phyloP scores from a whole-genome alignment of 2,797 vertebrate species.

The Hoplostethus atlanticus region DNA sequence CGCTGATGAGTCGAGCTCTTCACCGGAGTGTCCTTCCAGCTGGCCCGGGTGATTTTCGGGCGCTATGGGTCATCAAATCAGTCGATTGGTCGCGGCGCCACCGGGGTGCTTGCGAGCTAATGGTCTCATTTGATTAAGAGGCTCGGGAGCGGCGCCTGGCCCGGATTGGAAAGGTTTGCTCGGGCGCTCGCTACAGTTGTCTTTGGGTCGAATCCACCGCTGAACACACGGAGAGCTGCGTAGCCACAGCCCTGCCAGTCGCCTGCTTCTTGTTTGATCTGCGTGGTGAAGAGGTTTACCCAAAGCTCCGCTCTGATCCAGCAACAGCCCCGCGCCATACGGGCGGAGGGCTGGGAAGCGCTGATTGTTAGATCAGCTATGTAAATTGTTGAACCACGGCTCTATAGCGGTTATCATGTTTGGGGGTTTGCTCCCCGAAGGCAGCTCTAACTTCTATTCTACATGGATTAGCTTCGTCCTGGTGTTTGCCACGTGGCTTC shows the following conservation, averaged over 20 bases:
- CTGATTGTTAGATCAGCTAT: conserved; percentile 65
- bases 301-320: conserved; percentile 58
- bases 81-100: neutral
- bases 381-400: conserved; percentile 33
- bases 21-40: neutral
- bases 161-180: conserved; percentile 70
- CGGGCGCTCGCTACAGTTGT: conserved; percentile 55
- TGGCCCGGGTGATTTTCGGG: neutral
- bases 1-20: neutral
- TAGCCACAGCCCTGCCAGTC: conserved; percentile 43
- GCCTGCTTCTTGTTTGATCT: conserved; percentile 68
- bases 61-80: neutral
- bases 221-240: conserved; percentile 36
- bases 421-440: conserved; percentile 44
- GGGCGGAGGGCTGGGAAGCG: conserved; percentile 35
- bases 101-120: conserved; percentile 55
- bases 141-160: conserved; percentile 45
- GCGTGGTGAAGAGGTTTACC: conserved; percentile 71
- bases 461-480: conserved; percentile 51
- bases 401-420: conserved; percentile 53
- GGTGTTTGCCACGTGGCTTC: conserved; percentile 5
- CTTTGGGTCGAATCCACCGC: conserved; percentile 68
- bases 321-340: conserved; percentile 33
- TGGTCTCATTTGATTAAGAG: conserved; percentile 76
- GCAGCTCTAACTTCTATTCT: conserved; percentile 57